phyloP scores from a whole-genome alignment of 53 echinoderm and acorn worm species.

The Temnopleurus reevesii region DNA sequence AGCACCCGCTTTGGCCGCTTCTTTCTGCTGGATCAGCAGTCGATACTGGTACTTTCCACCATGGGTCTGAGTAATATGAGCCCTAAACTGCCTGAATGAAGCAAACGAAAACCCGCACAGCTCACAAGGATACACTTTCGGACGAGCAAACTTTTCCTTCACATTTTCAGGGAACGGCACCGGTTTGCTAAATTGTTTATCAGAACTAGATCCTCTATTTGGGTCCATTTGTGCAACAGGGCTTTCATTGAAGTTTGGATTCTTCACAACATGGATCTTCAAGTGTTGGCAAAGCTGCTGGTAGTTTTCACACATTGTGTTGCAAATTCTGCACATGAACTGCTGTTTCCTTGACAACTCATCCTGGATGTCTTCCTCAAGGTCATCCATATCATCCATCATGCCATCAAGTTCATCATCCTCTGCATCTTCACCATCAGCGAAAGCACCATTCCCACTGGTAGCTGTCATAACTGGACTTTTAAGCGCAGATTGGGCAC shows the following conservation, averaged over 20 bases:
- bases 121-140: slow-evolving; percentile 43
- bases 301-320: slow-evolving; percentile 14
- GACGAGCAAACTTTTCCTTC: slow-evolving; percentile 2
- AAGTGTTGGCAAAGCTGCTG: slow-evolving; percentile 19
- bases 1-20: slow-evolving; percentile 44
- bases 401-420: not conserved
- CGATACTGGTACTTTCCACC: slow-evolving; percentile 57
- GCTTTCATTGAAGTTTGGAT: not conserved
- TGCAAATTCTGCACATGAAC: slow-evolving; percentile 53
- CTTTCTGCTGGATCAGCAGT: slow-evolving; percentile 52
- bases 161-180: not conserved
- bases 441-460: not conserved
- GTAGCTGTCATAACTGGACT: not conserved
- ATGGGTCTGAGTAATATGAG: slow-evolving; percentile 46
- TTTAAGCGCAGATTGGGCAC: not conserved
- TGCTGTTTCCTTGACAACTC: not conserved
- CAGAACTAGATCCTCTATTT: not conserved
- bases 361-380: not conserved
- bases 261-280: slow-evolving; percentile 42
- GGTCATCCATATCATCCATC: not conserved
- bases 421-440: not conserved
- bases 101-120: slow-evolving; percentile 33
- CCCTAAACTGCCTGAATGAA: slow-evolving; percentile 40
- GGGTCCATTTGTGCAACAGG: not conserved
- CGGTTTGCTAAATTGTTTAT: not conserved